A percentile compares a stretch with the other conserved stretches of the same genome.
Evolutionary conservation across 2,113 vertebrate species (phyloP).

Genomic region (Leuciscus idus): DNA sequence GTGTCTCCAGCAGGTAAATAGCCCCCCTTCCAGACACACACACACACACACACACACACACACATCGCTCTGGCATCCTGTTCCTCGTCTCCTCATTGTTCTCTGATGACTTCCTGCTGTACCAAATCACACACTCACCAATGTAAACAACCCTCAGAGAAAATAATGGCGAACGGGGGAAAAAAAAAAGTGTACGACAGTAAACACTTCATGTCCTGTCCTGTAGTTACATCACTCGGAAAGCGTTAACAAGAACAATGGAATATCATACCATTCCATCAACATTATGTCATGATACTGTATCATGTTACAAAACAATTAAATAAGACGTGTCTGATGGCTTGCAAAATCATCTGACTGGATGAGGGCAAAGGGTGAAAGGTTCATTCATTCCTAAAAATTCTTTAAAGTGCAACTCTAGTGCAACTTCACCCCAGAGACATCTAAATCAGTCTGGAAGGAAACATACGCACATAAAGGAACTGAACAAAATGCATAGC

Average conservation of each 20-base stretch:
- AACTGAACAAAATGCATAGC: conserved; percentile 34
- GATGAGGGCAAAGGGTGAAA: not conserved
- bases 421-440: conserved; percentile 44
- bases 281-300: not conserved
- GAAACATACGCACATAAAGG: conserved; percentile 41
- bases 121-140: conserved; percentile 45
- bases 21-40: conserved; percentile 22
- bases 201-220: not conserved
- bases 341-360: conserved; percentile 19
- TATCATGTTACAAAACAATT: conserved; percentile 30
- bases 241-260: not conserved
- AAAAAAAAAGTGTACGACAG: not conserved
- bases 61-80: conserved; percentile 46
- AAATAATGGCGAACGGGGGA: not conserved
- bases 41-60: conserved; percentile 40
- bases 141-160: conserved; percentile 47
- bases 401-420: conserved; percentile 43
- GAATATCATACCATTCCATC: not conserved
- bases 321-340: conserved; percentile 13
- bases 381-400: conserved; percentile 31
- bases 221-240: not conserved
- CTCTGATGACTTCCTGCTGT: conserved; percentile 56
- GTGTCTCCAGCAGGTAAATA: conserved; percentile 29
- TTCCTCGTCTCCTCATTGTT: conserved; percentile 60
- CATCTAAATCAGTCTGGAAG: conserved; percentile 34